Conservation (phyloP, 2,113 vertebrate species). For the Typhlomys cinereus region DNA sequence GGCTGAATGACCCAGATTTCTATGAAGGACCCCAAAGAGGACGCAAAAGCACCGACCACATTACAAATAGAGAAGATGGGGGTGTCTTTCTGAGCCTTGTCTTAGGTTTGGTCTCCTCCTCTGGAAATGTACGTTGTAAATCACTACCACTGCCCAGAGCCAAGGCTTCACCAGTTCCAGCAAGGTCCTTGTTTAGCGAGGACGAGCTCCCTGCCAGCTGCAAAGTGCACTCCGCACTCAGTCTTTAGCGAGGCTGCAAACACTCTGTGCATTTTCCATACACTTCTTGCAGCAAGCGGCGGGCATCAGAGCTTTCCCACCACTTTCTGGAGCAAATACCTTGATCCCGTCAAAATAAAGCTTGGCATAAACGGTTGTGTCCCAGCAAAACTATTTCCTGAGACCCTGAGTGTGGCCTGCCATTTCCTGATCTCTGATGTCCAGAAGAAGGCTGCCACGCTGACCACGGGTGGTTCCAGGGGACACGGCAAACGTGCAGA, state of each 20-base stretch:
- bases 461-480: neutral
- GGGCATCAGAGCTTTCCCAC: neutral
- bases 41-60: conserved; percentile 12
- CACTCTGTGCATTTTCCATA: conserved; percentile 59
- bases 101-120: conserved; percentile 43
- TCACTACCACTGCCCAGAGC: conserved; percentile 69
- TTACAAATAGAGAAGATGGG: conserved; percentile 4
- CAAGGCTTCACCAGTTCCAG: conserved; percentile 71
- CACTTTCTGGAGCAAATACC: conserved; percentile 57
- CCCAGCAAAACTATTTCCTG: conserved; percentile 53
- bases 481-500: conserved; percentile 38
- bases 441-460: conserved; percentile 47
- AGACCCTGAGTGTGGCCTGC: conserved; percentile 54
- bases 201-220: conserved; percentile 74
- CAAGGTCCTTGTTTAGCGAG: conserved; percentile 77
- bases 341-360: conserved; percentile 60
- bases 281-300: conserved; percentile 57
- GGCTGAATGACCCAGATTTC: neutral
- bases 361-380: conserved; percentile 46
- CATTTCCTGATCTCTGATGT: conserved; percentile 27
- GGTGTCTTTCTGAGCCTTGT: conserved; percentile 52
- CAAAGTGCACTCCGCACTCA: conserved; percentile 68
- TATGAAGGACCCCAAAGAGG: neutral
- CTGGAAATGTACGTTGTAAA: conserved; percentile 75
- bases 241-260: conserved; percentile 45